phyloP scores from a whole-genome alignment of 1,140 invertebrate species.

The Macrobrachium rosenbergii region DNA sequence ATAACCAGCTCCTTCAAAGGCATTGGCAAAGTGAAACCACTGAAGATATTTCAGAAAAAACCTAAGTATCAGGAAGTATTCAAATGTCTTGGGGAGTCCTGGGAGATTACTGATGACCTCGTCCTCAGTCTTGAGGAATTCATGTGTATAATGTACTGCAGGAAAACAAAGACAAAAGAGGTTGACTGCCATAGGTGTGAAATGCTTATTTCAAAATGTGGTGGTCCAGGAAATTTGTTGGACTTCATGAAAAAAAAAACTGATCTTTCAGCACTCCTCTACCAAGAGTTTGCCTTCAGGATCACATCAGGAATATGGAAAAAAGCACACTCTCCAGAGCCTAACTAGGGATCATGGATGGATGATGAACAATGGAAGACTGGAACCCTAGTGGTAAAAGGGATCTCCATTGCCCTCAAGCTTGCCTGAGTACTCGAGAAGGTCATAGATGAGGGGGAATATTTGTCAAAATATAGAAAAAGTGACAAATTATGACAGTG shows the following conservation, averaged over 20 bases:
- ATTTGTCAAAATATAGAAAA: too few relatives aligned
- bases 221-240: neutral
- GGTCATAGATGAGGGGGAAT: too few relatives aligned
- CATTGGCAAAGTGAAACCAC: neutral
- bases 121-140: constrained; percentile 28
- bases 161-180: constrained; percentile 20
- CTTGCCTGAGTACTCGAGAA: neutral
- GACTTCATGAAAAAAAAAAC: constrained; percentile 22
- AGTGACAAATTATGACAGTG: too few relatives aligned
- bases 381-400: constrained; percentile 23
- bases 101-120: too few relatives aligned
- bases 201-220: constrained; percentile 32
- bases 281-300: constrained; percentile 11
- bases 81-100: too few relatives aligned
- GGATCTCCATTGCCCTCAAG: neutral
- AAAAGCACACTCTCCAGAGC: neutral
- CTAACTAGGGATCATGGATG: too few relatives aligned
- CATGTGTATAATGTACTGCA: constrained; percentile 16
- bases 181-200: constrained; percentile 20
- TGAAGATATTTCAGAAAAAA: constrained; percentile 1
- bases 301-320: constrained; percentile 21
- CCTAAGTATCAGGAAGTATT: neutral
- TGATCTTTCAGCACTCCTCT: constrained; percentile 19
- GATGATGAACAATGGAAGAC: neutral
- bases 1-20: neutral